Evolutionary conservation across 2,888 invertebrate species (phyloP).

Genomic region (Odontothrips loti): DNA sequence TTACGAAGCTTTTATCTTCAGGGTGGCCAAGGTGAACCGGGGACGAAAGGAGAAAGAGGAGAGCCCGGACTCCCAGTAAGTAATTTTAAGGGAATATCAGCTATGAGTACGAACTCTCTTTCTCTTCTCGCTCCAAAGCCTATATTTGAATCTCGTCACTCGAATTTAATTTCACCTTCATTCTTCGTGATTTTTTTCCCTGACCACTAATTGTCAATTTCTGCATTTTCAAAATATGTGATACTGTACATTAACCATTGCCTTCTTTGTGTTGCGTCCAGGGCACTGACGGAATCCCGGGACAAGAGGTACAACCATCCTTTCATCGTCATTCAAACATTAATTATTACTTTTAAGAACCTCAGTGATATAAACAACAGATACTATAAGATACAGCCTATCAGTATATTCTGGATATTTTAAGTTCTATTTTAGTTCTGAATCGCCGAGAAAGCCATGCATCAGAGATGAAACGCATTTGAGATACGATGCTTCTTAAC

Average conservation of each 20-base stretch:
- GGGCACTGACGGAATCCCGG: slow-evolving; percentile 92
- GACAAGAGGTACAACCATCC: slow-evolving; percentile 66
- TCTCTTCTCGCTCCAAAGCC: slow-evolving; percentile 27
- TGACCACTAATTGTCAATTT: neutral
- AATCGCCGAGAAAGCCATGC: neutral
- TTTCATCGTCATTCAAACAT: neutral
- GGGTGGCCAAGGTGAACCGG: slow-evolving; percentile 91
- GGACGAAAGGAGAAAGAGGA: slow-evolving; percentile 86
- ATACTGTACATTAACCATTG: slow-evolving; percentile 27
- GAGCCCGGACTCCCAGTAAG: slow-evolving; percentile 90
- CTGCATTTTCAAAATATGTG: neutral
- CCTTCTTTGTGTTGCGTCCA: slow-evolving; percentile 51
- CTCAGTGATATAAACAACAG: too few relatives aligned
- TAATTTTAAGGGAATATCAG: too few relatives aligned
- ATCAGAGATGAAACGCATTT: neutral
- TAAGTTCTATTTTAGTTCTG: too few relatives aligned
- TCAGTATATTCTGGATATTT: too few relatives aligned
- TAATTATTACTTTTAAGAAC: slow-evolving; percentile 23
- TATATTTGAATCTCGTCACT: neutral
- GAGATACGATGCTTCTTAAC: neutral
- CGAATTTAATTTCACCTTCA: neutral
- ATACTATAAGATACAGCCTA: neutral
- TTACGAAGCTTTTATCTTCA: slow-evolving; percentile 46
- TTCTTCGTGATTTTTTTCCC: slow-evolving; percentile 22
- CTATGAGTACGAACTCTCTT: too few relatives aligned